These are phyloP conservation scores for Selene dorsalis DNA, from an alignment of 2,797 vertebrate species.

Conservation along the genomic window DNA sequence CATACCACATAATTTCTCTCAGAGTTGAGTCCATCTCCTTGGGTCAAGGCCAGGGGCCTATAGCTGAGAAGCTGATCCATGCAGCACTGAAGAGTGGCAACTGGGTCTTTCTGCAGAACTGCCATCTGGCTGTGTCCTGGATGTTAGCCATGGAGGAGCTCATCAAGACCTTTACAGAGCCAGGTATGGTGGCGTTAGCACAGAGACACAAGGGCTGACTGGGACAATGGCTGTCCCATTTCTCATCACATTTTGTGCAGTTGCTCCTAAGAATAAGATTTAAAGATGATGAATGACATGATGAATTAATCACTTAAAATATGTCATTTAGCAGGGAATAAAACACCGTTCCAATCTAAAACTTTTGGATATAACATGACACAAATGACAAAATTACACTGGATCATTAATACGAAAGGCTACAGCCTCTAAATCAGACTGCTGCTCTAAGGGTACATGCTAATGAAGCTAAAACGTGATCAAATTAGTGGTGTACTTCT, in stretches of 20 bases:
- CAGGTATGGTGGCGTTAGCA: slow-evolving; percentile 63
- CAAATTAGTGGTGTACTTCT: background rate
- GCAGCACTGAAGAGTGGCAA: slow-evolving; percentile 84
- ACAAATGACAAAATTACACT: background rate
- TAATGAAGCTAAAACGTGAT: background rate
- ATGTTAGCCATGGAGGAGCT: slow-evolving; percentile 91
- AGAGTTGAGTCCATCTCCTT: slow-evolving; percentile 89
- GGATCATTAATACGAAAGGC: background rate
- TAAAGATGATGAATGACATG: background rate
- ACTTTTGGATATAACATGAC: background rate
- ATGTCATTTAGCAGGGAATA: background rate
- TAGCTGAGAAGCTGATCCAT: slow-evolving; percentile 88
- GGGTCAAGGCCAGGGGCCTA: slow-evolving; percentile 89
- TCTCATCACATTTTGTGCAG: background rate
- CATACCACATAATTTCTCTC: slow-evolving; percentile 20
- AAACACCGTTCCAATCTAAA: background rate
- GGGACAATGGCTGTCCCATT: background rate
- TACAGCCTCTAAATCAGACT: background rate
- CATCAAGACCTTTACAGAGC: slow-evolving; percentile 88
- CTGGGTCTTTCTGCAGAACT: slow-evolving; percentile 91
- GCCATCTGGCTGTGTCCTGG: slow-evolving; percentile 90
- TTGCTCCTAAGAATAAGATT: background rate
- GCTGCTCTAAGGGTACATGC: background rate
- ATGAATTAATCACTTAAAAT: background rate
- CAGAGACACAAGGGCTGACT: background rate